phyloP scores from a whole-genome alignment of 2,113 vertebrate species.

The Zosterops pallidus region DNA sequence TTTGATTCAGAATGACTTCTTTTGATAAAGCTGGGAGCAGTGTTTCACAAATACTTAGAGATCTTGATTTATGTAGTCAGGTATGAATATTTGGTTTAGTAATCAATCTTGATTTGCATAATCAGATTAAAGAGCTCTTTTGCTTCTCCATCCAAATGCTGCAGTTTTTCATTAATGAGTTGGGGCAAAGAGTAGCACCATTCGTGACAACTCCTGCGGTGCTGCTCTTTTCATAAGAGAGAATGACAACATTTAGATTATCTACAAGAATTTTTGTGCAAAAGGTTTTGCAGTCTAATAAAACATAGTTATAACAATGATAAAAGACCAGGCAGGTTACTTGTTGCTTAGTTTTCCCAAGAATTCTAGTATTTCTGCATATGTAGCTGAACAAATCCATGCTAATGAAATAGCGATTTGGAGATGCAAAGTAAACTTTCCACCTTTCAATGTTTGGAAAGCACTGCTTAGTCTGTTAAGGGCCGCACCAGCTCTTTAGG shows the following conservation, averaged over 20 bases:
- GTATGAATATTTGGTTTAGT: neutral
- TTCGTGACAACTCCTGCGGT: neutral
- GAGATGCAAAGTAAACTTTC: neutral
- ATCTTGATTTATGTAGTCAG: neutral
- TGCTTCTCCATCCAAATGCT: neutral
- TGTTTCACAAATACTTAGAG: neutral
- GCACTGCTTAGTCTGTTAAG: neutral
- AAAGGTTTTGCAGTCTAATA: neutral
- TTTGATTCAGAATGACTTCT: neutral
- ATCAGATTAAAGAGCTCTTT: neutral
- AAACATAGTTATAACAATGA: neutral
- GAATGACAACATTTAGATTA: neutral
- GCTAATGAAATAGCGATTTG: neutral
- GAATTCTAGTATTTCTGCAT: neutral
- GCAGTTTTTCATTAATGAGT: neutral
- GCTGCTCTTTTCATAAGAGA: neutral
- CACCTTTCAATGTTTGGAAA: neutral
- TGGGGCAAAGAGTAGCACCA: neutral
- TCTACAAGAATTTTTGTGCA: neutral
- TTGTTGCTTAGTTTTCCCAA: neutral
- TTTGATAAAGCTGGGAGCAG: neutral
- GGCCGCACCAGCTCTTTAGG: neutral
- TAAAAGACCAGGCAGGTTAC: neutral
- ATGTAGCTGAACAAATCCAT: neutral
- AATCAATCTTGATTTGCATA: neutral